Base-by-base conservation (phyloP, 1,140 invertebrate genomes). In the Diabrotica undecimpunctata region DNA sequence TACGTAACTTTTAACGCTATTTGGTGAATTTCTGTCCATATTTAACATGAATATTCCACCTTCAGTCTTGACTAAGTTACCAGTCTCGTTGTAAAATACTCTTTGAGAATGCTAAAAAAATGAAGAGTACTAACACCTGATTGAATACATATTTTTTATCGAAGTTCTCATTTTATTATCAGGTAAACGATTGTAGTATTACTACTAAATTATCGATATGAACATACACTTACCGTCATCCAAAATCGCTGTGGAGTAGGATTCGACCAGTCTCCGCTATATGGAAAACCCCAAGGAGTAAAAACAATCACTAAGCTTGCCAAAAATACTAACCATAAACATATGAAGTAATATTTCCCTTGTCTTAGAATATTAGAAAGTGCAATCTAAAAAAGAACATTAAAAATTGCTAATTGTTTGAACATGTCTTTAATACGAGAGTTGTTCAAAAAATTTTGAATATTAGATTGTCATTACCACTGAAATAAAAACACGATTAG, bases 1-100 rank as follows among this genome's bases (percentile, higher is more conserved):
- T 11, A 82, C 67, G 66, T 75, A 72, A 35, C 79, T 74, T 61
- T 72, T 71, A 37, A 84, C 69, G 54, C 73, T 75, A 14, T 77
- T 72, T 13, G 79, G 77, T 12, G 77, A 76, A 71, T 82, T 81
- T 60, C 83, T 77, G 75, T 87, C 86, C 66, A 83, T 73, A 56
- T 83, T 82, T 41, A 83, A 70, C 54, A 85, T 75, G 80, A 84
- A 86, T 63, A 82, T 80, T n/a, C 84, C 84, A 52, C 83, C 79
- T 71, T 87, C 84, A 60, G 72, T 71, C 53, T 79, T 78, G 4
- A 62, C 66, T n/a, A 79, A 61, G 36, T 72, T 65, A 8, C 75
- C 76, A 63, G 76, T 68, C 37, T 74, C 67, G 38, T 83, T 78
- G 69, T 82, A 80, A 69, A 82, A 80, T 50, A 76, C 79, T 67